phyloP scores from a whole-genome alignment of 1,140 invertebrate genomes.

The Mercenaria mercenaria region DNA sequence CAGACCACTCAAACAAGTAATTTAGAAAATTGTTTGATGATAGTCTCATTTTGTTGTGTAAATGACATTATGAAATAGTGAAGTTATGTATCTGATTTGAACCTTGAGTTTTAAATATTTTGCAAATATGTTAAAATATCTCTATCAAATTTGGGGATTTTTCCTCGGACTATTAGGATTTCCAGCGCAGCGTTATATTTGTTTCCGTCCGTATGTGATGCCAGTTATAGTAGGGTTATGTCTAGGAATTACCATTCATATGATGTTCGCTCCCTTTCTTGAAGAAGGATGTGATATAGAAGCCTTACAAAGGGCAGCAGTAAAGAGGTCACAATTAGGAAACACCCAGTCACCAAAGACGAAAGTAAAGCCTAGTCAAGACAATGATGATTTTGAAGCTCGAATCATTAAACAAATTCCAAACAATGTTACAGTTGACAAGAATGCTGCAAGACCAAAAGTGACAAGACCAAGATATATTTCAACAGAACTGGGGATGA shows the following conservation, averaged over 20 bases:
- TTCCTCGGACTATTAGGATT: constrained; percentile 37
- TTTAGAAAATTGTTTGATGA: too few relatives aligned
- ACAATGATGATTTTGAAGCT: constrained; percentile 58
- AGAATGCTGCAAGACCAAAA: constrained; percentile 73
- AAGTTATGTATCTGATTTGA: too few relatives aligned
- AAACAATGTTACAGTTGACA: constrained; percentile 62
- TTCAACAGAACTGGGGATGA: constrained; percentile 96
- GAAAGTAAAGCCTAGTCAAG: not conserved
- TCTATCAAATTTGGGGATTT: not conserved
- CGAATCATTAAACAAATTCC: constrained; percentile 63
- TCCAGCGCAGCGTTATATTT: constrained; percentile 46
- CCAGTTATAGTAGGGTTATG: constrained; percentile 80
- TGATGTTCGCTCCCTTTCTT: constrained; percentile 82
- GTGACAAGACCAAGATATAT: constrained; percentile 93
- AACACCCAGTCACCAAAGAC: constrained; percentile 5
- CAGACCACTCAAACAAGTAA: too few relatives aligned
- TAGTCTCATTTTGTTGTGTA: too few relatives aligned
- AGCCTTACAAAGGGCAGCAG: not conserved
- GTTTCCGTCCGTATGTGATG: constrained; percentile 60
- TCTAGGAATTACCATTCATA: constrained; percentile 80
- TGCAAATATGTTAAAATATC: not conserved
- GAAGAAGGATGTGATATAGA: constrained; percentile 80
- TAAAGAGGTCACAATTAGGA: not conserved
- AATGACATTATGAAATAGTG: too few relatives aligned
- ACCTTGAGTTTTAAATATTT: too few relatives aligned